Evolutionary conservation across 2,113 vertebrate species (phyloP), one percentile per base, ranked within the genome.

Genomic region (Bagarius yarrelli): DNA sequence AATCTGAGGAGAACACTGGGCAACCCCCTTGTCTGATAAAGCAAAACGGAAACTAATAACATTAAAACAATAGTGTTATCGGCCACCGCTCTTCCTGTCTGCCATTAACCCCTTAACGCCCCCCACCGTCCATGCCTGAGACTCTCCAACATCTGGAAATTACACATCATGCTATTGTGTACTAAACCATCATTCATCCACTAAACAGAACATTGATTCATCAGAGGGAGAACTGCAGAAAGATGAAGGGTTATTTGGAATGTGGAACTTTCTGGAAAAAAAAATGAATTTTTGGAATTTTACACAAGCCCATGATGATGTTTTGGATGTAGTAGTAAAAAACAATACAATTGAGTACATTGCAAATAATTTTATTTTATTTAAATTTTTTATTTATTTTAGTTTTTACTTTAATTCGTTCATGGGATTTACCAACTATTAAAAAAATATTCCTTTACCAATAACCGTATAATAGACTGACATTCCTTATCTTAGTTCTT

Each of bases 11-110:
- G 44, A 74, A 77, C 76, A 53, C 82, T 80, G 56, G 83, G 83
- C 74, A 80, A 71, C 78, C 78, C 74, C 69, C 67, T 81, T 80
- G 73, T 81, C 78, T 76, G 84, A 83, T 86, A 85, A 64, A 70
- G 78, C 81, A 71, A 23, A 78, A 76, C 64, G 84, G 86, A 87
- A 87, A 85, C 84, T 72, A 87, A 88, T 87, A 86, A 78, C 83
- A 84, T 88, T 87, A 86, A 86, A 86, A 88, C 86, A 88, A 88
- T 85, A 87, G 83, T 83, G 84, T 83, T 87, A 88, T 88, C 86
- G 69, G 83, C 61, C 73, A 19, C 61, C 53, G 66, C 76, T 81
- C 74, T 87, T 88, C 87, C 85, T 85, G 84, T 27, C 76, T 79
- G 59, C 82, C 61, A 15, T 87, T 87, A 88, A 88, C 87, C 83